Conservation (phyloP, 2,888 invertebrate species). For the Torymus auratus region DNA sequence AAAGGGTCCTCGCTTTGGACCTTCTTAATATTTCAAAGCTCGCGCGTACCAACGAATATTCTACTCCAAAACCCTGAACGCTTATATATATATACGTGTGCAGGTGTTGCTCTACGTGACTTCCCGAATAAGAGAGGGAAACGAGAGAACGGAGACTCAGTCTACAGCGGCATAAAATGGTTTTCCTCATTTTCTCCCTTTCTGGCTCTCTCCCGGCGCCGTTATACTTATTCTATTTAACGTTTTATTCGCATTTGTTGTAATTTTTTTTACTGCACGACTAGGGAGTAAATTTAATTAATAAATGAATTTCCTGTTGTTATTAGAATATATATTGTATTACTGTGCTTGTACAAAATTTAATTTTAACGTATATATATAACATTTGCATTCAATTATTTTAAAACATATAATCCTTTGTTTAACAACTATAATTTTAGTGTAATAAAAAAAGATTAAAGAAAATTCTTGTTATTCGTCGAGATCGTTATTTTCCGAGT, state of each 20-base stretch:
- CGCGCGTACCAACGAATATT: background rate
- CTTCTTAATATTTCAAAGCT: conserved; percentile 45
- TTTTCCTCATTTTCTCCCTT: conserved; percentile 33
- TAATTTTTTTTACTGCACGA: background rate
- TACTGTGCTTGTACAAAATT: too few species aligned
- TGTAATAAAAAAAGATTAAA: too few species aligned
- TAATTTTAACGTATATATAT: too few species aligned
- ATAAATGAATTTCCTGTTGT: background rate
- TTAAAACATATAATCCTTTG: too few species aligned
- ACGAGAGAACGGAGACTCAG: too few species aligned
- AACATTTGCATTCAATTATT: too few species aligned
- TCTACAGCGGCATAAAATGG: conserved; percentile 15
- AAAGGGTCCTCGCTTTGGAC: conserved; percentile 23
- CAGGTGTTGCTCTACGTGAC: conserved; percentile 20
- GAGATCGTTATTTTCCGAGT: too few species aligned
- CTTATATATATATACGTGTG: background rate
- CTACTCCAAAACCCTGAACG: background rate
- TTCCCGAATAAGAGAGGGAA: background rate
- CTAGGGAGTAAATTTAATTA: background rate
- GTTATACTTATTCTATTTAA: background rate
- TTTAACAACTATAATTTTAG: too few species aligned
- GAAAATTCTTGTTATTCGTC: too few species aligned
- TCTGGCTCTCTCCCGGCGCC: background rate
- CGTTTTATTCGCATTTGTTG: conserved; percentile 22
- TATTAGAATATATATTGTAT: too few species aligned